Evolutionary conservation across 2,797 vertebrate genomes (phyloP).

Genomic region (Phrynocephalus guinanensis): DNA sequence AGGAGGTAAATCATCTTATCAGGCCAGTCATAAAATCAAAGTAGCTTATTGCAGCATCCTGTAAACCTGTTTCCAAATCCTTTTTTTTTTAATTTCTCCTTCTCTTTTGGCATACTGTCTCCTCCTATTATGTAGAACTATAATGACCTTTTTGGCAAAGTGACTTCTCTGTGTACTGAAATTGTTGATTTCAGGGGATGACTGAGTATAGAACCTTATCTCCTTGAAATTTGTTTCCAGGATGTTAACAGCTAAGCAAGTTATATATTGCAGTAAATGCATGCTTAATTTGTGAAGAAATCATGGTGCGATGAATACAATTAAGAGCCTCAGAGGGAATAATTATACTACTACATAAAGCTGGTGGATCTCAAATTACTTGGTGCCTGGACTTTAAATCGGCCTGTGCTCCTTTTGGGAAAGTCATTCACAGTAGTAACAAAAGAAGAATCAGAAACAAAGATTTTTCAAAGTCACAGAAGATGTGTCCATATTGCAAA

Average conservation of each 20-base stretch:
- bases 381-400: conserved; percentile 87
- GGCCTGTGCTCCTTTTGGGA: conserved; percentile 84
- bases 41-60: not conserved
- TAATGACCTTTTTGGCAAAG: conserved; percentile 74
- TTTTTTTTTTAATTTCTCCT: not conserved
- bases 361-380: conserved; percentile 86
- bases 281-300: conserved; percentile 89
- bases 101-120: conserved; percentile 18
- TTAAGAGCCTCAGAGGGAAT: conserved; percentile 88
- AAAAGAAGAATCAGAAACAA: conserved; percentile 74
- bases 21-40: conserved; percentile 18
- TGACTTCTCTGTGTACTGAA: conserved; percentile 69
- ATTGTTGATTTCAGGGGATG: conserved; percentile 78
- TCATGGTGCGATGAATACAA: conserved; percentile 89
- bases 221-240: conserved; percentile 88
- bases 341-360: conserved; percentile 89
- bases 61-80: not conserved
- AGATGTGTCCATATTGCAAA: conserved; percentile 61
- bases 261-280: conserved; percentile 88
- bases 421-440: conserved; percentile 80
- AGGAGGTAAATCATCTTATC: not conserved
- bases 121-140: conserved; percentile 44
- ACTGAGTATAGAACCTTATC: conserved; percentile 79
- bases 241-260: conserved; percentile 86
- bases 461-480: conserved; percentile 84